Percentiles rank a stretch among this genome's conserved stretches.
Conservation (phyloP, 1,140 invertebrate genomes). For the Leptopilina boulardi region DNA sequence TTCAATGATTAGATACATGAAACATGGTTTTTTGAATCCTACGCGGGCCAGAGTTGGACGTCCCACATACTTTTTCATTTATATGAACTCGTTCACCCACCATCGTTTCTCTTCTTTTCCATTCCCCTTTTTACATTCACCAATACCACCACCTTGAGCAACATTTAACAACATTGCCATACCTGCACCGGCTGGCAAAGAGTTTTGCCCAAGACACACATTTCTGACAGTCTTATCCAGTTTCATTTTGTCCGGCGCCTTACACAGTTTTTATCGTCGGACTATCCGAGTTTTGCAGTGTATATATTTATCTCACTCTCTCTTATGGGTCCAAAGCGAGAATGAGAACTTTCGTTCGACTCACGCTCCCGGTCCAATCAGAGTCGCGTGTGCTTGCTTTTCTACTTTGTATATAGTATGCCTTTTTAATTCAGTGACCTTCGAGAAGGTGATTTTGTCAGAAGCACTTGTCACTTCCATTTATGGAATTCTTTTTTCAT, state of each 20-base stretch:
- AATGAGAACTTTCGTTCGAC: slow-evolving; percentile 19
- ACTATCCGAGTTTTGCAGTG: not conserved
- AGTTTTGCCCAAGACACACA: slow-evolving; percentile 46
- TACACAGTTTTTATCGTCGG: slow-evolving; percentile 14
- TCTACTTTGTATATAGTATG: not conserved
- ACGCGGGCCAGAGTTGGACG: slow-evolving; percentile 55
- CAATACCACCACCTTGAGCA: slow-evolving; percentile 43
- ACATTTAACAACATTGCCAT: slow-evolving; percentile 50
- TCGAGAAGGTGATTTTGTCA: slow-evolving; percentile 12
- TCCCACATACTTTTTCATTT: slow-evolving; percentile 59
- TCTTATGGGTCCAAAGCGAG: not conserved
- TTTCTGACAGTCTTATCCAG: slow-evolving; percentile 36
- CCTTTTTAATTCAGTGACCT: slow-evolving; percentile 24
- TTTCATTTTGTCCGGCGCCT: slow-evolving; percentile 29
- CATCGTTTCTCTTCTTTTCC: slow-evolving; percentile 67
- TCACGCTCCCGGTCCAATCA: not conserved
- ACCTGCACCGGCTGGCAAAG: slow-evolving; percentile 46
- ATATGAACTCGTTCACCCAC: slow-evolving; percentile 72
- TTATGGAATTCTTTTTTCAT: not conserved
- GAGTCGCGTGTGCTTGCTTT: slow-evolving; percentile 7
- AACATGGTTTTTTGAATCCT: slow-evolving; percentile 47
- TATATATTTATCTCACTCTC: not conserved
- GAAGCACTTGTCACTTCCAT: not conserved
- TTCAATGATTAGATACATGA: slow-evolving; percentile 11
- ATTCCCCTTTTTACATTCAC: slow-evolving; percentile 42